phyloP scores from a whole-genome alignment of 2,797 vertebrate genomes.

The Oreochromis grahami region DNA sequence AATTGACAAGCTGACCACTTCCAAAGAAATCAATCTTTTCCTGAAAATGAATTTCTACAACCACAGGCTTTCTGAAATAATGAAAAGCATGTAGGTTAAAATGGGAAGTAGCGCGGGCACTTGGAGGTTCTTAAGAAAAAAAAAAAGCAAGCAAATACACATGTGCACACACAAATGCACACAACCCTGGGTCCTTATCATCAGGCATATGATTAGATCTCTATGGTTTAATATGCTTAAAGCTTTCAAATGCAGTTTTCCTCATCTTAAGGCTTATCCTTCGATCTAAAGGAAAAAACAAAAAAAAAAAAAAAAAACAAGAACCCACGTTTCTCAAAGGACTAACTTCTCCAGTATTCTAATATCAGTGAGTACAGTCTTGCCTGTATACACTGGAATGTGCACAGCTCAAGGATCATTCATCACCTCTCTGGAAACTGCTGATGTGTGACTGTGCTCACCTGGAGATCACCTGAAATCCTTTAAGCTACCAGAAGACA shows the following conservation, averaged over 20 bases:
- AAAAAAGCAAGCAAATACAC: background rate
- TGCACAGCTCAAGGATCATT: conserved; percentile 18
- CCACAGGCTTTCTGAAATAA: conserved; percentile 35
- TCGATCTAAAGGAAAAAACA: conserved; percentile 19
- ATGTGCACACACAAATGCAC: background rate
- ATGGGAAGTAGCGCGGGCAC: conserved; percentile 7
- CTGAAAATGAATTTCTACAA: conserved; percentile 59
- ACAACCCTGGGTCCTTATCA: conserved; percentile 36
- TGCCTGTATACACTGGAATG: background rate
- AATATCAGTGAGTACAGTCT: conserved; percentile 18
- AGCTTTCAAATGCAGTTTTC: conserved; percentile 41
- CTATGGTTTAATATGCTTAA: conserved; percentile 50
- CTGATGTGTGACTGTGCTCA: background rate
- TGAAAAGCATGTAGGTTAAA: conserved; percentile 49
- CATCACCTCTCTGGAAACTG: conserved; percentile 20
- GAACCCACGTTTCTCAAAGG: conserved; percentile 17
- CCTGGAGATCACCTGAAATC: conserved; percentile 21
- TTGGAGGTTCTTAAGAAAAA: background rate
- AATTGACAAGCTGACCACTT: conserved; percentile 64
- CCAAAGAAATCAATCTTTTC: conserved; percentile 53
- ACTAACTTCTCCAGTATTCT: conserved; percentile 10
- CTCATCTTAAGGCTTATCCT: conserved; percentile 43
- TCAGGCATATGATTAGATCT: conserved; percentile 49
- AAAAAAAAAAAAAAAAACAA: background rate
- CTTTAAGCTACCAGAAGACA: background rate